Conservation (phyloP, 1,140 invertebrate species). For the Brachionus rubens region DNA sequence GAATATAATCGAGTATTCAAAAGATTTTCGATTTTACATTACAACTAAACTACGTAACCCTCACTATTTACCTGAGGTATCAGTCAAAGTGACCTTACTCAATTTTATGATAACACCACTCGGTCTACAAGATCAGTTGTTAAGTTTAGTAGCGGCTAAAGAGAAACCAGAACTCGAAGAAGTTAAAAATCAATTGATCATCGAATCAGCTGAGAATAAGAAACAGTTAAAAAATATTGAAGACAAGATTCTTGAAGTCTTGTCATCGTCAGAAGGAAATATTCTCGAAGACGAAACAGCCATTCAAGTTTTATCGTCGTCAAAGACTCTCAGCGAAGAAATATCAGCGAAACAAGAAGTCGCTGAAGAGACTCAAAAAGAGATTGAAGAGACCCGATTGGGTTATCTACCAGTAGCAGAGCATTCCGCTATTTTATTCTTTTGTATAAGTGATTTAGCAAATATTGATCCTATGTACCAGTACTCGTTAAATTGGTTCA, state of each 20-base stretch:
- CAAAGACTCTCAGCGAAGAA: slow-evolving; percentile 70
- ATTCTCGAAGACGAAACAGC: slow-evolving; percentile 93
- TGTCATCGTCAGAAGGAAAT: slow-evolving; percentile 74
- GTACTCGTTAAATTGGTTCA: slow-evolving; percentile 91
- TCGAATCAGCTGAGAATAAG: slow-evolving; percentile 60
- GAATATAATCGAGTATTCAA: slow-evolving; percentile 59
- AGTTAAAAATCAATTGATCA: slow-evolving; percentile 61
- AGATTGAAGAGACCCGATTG: slow-evolving; percentile 64
- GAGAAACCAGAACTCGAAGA: slow-evolving; percentile 61
- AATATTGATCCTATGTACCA: slow-evolving; percentile 75
- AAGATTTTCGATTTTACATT: slow-evolving; percentile 57
- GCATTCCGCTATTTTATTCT: slow-evolving; percentile 44
- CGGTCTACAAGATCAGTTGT: slow-evolving; percentile 60
- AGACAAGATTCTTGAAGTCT: slow-evolving; percentile 83
- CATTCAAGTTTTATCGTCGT: slow-evolving; percentile 84
- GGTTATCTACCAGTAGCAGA: slow-evolving; percentile 53
- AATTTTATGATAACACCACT: slow-evolving; percentile 62
- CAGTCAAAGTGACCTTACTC: slow-evolving; percentile 60
- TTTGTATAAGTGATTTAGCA: slow-evolving; percentile 43
- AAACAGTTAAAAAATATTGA: slow-evolving; percentile 87
- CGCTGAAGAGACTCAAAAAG: slow-evolving; percentile 77
- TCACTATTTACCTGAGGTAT: slow-evolving; percentile 60
- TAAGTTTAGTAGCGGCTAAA: slow-evolving; percentile 60
- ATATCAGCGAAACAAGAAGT: slow-evolving; percentile 66
- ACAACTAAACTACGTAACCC: slow-evolving; percentile 60